phyloP scores from a whole-genome alignment of 2,797 vertebrate species.

The Halcyon smyrnensis region DNA sequence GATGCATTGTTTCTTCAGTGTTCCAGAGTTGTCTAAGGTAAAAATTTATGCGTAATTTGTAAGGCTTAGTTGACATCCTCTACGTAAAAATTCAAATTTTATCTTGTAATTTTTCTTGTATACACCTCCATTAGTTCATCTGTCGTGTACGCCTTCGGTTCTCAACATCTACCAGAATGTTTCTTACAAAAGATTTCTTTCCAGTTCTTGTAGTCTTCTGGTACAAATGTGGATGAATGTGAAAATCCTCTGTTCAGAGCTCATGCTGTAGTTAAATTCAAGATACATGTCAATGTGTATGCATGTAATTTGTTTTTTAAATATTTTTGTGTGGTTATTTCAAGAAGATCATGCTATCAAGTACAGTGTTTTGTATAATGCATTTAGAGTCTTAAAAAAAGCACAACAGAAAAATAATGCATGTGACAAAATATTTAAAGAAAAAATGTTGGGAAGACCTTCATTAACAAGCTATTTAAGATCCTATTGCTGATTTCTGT shows the following conservation, averaged over 20 bases:
- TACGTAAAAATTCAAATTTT: not conserved
- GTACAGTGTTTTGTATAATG: not conserved
- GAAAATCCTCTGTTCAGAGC: not conserved
- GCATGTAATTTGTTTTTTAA: not conserved
- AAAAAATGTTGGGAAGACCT: not conserved
- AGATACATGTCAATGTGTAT: rapidly evolving
- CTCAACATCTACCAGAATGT: not conserved
- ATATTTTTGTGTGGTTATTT: not conserved
- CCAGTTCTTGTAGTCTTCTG: not conserved
- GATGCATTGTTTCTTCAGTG: not conserved
- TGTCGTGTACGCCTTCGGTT: not conserved
- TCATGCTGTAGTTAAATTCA: not conserved
- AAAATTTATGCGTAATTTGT: not conserved
- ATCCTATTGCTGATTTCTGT: not conserved
- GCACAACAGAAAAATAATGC: not conserved
- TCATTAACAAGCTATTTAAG: not conserved
- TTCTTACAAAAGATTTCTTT: not conserved
- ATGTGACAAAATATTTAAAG: not conserved
- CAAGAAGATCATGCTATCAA: not conserved
- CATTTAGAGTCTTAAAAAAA: not conserved
- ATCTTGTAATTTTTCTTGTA: not conserved
- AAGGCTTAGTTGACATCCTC: not conserved
- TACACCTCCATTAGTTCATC: not conserved
- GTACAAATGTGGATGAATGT: not conserved
- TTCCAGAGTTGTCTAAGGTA: not conserved